These are phyloP conservation scores for Styela clava DNA, from an alignment of 23 tunicate species.

Conservation along the genomic window DNA sequence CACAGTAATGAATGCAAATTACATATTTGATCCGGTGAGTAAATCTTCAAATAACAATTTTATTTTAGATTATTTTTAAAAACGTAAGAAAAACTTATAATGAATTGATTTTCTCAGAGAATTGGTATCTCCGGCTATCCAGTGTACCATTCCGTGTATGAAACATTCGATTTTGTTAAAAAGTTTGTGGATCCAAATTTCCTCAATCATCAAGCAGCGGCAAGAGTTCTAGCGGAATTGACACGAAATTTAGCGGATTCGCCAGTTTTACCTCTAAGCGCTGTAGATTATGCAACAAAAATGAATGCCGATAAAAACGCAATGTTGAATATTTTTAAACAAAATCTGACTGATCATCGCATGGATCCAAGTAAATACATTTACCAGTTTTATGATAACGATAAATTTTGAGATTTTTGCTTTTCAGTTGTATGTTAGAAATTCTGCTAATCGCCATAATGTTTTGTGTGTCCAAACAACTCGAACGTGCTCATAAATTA, in stretches of 20 bases:
- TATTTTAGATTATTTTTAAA: too few relatives aligned
- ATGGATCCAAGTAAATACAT: conserved; percentile 45
- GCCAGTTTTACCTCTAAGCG: conserved; percentile 48
- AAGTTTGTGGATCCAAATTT: conserved; percentile 62
- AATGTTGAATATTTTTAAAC: conserved; percentile 9
- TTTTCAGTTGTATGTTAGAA: background rate
- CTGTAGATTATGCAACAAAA: conserved; percentile 27
- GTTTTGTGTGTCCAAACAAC: too few relatives aligned
- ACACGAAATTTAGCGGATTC: conserved; percentile 50
- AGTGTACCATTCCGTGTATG: conserved; percentile 78
- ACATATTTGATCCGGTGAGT: conserved; percentile 46
- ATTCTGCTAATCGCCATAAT: too few relatives aligned
- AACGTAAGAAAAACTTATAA: too few relatives aligned
- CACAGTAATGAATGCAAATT: conserved; percentile 9
- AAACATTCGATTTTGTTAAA: conserved; percentile 50
- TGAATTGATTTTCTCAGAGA: too few relatives aligned
- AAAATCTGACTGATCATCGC: conserved; percentile 35
- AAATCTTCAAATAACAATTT: background rate
- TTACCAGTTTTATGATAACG: background rate
- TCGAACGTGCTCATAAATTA: too few relatives aligned
- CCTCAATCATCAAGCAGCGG: conserved; percentile 51
- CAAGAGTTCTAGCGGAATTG: conserved; percentile 47
- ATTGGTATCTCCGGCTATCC: conserved; percentile 58
- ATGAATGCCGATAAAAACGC: conserved; percentile 22
- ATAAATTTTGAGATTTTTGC: background rate